Evolutionary conservation across 2,113 vertebrate species (phyloP), one percentile per base, ranked within the genome.

Genomic region (Megaceryle maxima): DNA sequence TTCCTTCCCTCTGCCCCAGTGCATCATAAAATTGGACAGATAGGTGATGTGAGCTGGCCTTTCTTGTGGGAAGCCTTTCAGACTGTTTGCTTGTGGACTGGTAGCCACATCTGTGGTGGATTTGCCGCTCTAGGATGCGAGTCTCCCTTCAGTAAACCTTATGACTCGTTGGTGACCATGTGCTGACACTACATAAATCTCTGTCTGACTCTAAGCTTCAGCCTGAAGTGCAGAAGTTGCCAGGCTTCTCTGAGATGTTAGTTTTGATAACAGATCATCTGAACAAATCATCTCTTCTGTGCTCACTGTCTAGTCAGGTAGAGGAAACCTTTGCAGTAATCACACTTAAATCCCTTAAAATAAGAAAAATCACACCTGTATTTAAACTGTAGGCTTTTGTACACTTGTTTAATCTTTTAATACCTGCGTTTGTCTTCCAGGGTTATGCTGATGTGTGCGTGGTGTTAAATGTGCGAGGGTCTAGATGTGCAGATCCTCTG

Each of bases 91-190:
- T 55, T 0, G 9, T 26, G 83, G 48, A 11, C 43, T 35, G 53
- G 7, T 68, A 37, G 9, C 33, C 0, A 0, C 8, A 33, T 12
- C 4, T 2, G 56, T 20, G n/a, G 64, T 59, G 25, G 25, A 10
- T 26, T 63, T 62, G 51, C 48, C 29, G 3, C 39, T 11, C 3
- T 16, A 4, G 79, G 62, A n/a, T 44, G 37, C 0, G 15, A 84
- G 37, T 75, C 60, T 26, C 19, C 0, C 63, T n/a, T 29, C 9
- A 24, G 11, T 10, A 9, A 33, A 14, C 22, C 0, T 1, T 41
- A 1, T 5, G 50, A 7, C 37, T 66, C 3, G 4, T 22, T 57
- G 83, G 51, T 63, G 81, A n/a, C 80, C 5, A 4, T 25, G 22
- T 37, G 10, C 64, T 88, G 84, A 31, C 46, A 21, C 44, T 17